Evolutionary conservation across 2,888 invertebrate species (phyloP), one percentile per base, ranked within the genome.

Genomic region (Mesorhabditis sp.): DNA sequence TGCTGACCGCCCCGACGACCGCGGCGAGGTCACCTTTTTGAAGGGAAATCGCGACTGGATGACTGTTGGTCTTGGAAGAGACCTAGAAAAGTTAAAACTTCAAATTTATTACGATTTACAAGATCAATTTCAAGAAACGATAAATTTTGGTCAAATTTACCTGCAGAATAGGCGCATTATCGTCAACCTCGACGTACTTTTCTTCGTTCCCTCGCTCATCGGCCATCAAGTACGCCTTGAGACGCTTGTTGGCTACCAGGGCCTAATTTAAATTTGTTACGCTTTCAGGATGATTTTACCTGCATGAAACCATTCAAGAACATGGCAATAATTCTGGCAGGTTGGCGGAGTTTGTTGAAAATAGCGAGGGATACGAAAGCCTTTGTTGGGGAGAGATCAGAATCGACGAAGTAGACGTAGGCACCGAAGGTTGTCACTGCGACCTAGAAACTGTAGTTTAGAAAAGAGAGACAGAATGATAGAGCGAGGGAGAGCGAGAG

Each of bases 241-340:
- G 7, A 10, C 58, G 7, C 58, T 50, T 50, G 58, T 50, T 50
- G 58, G 58, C 58, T 10, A 50, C 58, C n/a, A 50, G 58, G 58
- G 58, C 58, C 58, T 50, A 50, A 28, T 28, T 28, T 28, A 28
- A 50, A 50, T 13, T 50, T 50, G 1, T 50, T 50, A 50, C 7
- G 15, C 10, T 58, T 66, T 66, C 2, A 50, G 13, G 28, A 67
- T n/a, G 15, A n/a, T 45, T 6, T 4, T 62, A 76, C 76, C 70
- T 82, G 83, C 15, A 83, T 80, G 13, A 80, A 70, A 28, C 75
- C 74, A 13, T 80, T 82, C 69, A 83, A 78, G 62, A 83, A 67
- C 64, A 76, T 80, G 42, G 82, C 82, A 4, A 83, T 74, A 75
- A 83, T 81, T 63, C 80, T 67, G 75, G 81, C 73, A n/a, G 83